Percentiles rank a stretch among this genome's conserved stretches.
Conservation (phyloP, 2,888 invertebrate genomes). For the Lochmaea capreae region DNA sequence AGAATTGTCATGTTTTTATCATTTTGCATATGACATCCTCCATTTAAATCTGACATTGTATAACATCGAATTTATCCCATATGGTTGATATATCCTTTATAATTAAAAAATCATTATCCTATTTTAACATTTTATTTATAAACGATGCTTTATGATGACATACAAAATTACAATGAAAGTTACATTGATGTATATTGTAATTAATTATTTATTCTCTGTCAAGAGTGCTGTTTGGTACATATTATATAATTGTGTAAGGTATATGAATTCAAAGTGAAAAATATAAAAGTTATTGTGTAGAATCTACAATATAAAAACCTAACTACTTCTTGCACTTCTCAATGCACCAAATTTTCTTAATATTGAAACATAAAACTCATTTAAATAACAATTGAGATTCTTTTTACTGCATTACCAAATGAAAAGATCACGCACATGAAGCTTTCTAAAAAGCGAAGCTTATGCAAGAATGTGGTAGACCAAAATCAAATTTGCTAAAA, state of each 20-base stretch:
- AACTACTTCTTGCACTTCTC: constrained; percentile 46
- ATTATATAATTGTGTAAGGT: constrained; percentile 23
- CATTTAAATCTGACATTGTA: too few relatives aligned
- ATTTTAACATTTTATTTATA: constrained; percentile 55
- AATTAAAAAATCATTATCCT: not conserved
- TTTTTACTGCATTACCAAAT: not conserved
- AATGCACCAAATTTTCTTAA: constrained; percentile 47
- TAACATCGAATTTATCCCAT: too few relatives aligned
- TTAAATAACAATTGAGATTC: not conserved
- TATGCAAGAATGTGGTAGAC: not conserved
- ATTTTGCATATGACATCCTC: too few relatives aligned
- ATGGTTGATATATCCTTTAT: not conserved
- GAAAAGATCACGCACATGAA: not conserved
- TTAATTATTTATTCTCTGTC: constrained; percentile 41
- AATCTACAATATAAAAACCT: constrained; percentile 29
- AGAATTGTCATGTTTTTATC: too few relatives aligned
- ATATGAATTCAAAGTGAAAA: constrained; percentile 27
- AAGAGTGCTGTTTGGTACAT: constrained; percentile 25
- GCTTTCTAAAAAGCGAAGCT: not conserved
- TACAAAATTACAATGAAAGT: constrained; percentile 59
- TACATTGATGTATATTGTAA: constrained; percentile 50
- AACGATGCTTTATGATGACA: constrained; percentile 55
- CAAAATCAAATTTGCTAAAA: not conserved
- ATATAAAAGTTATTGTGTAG: constrained; percentile 37
- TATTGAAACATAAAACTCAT: not conserved